Evolutionary conservation across 2,888 invertebrate species (phyloP).

Genomic region (Stenodera caucasica): DNA sequence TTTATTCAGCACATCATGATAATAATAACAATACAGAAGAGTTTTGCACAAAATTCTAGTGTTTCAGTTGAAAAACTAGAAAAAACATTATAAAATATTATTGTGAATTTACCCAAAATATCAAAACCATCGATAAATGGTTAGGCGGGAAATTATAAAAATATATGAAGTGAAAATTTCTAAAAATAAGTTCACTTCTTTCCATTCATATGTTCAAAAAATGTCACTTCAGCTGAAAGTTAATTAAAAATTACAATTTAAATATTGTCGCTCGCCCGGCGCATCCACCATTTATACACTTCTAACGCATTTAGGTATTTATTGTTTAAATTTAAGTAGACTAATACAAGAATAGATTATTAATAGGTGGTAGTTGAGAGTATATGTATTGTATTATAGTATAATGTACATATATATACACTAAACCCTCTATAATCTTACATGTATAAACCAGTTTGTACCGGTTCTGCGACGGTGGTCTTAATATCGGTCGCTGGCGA

Average conservation of each 20-base stretch:
- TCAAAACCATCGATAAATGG: neutral
- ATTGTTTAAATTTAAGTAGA: neutral
- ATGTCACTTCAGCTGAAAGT: neutral
- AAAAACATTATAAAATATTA: neutral
- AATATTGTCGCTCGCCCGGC: neutral
- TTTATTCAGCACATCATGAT: conserved; percentile 16
- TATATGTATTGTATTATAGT: no score
- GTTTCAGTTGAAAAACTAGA: neutral
- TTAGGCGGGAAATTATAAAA: neutral
- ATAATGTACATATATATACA: neutral
- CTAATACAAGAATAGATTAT: no score
- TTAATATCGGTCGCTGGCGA: neutral
- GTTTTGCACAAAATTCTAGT: neutral
- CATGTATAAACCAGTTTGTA: neutral
- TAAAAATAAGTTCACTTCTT: no score
- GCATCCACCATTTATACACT: neutral
- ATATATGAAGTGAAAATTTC: neutral
- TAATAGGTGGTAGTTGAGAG: neutral
- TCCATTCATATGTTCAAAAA: neutral
- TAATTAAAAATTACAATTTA: neutral
- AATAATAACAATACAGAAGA: neutral
- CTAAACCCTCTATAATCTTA: neutral
- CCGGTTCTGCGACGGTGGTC: neutral
- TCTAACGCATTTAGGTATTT: neutral
- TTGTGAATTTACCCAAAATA: neutral